Base-by-base conservation (phyloP, 2,888 invertebrate species). In the Chrysolina americana region DNA sequence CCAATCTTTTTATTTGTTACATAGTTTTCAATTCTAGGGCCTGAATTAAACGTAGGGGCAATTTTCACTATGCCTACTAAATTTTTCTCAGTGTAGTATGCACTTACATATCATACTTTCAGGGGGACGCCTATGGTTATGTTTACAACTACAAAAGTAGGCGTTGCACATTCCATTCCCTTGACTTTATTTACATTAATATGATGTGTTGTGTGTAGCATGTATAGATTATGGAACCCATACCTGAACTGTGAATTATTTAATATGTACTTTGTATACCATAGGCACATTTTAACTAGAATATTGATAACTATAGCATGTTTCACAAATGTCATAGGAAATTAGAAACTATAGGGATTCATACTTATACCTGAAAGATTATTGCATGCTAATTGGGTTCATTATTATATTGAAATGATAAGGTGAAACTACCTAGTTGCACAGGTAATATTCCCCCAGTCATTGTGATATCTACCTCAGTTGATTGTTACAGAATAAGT, bases 161-260 rank as follows among this genome's bases (percentile, higher is more conserved):
- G 78, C 69, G 76, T 75, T 73, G 70, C 75, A 74, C 78, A 78
- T 78, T 76, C 78, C 78, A 36, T 76, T 72, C 75, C 50, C 70
- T 70, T 75, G 78, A 77, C 75, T 73, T 73, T 71, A 73, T 75
- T 77, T 75, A 77, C 71, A 73, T 64, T 73, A 72, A 56, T 65
- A 70, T 66, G 73, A 73, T 64, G 62, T 50, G n/a, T 23, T 15
- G 6, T 64, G 62, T 50, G n/a, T 28, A 36, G n/a, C 59, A 28
- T 59, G 28, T 15, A 59, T n/a, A n/a, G n/a, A n/a, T n/a, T n/a
- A n/a, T 17, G 17, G 50, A 50, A 50, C 15, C 15, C 17, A 50
- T 50, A 50, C 44, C 44, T 44, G 44, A 15, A 0, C 50, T 50
- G 9, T 50, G 50, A 17, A 47, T n/a, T 17, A 50, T 50, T 50